Evolutionary conservation across 2,113 vertebrate genomes (phyloP).

Genomic region (Puntigrus tetrazona): DNA sequence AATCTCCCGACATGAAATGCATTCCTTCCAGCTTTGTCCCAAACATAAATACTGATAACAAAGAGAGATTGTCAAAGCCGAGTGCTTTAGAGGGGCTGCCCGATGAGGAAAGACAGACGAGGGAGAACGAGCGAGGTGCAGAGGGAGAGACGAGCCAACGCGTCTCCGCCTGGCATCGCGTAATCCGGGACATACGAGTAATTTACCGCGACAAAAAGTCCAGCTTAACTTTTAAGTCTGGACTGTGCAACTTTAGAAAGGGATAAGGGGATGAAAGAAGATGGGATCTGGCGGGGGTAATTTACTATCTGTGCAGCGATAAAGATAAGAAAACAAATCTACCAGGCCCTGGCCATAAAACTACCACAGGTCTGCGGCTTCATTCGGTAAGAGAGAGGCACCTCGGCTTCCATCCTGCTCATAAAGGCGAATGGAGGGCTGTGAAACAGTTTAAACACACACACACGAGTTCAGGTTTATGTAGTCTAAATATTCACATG

Average conservation of each 20-base stretch:
- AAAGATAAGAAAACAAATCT: constrained; percentile 59
- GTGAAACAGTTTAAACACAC: constrained; percentile 9
- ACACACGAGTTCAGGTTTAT: background rate
- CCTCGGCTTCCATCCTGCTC: background rate
- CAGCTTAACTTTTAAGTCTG: constrained; percentile 56
- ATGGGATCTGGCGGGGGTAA: constrained; percentile 55
- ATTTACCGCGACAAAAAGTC: constrained; percentile 57
- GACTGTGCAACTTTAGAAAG: constrained; percentile 54
- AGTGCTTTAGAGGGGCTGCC: constrained; percentile 35
- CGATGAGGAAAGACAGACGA: constrained; percentile 54
- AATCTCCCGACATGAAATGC: constrained; percentile 60
- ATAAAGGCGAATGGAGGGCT: background rate
- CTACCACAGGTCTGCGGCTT: constrained; percentile 30
- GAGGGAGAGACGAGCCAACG: constrained; percentile 13
- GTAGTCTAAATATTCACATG: constrained; percentile 35
- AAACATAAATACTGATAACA: constrained; percentile 61
- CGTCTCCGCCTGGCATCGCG: constrained; percentile 55
- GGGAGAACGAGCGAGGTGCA: background rate
- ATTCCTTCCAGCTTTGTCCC: constrained; percentile 59
- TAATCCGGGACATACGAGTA: constrained; percentile 58
- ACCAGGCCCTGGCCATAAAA: constrained; percentile 42
- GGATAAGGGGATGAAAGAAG: constrained; percentile 55
- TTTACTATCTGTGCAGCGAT: constrained; percentile 56
- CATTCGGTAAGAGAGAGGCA: constrained; percentile 26
- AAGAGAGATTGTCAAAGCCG: constrained; percentile 55